Evolutionary conservation across 2,113 vertebrate genomes (phyloP).

Genomic region (Elephas maximus): DNA sequence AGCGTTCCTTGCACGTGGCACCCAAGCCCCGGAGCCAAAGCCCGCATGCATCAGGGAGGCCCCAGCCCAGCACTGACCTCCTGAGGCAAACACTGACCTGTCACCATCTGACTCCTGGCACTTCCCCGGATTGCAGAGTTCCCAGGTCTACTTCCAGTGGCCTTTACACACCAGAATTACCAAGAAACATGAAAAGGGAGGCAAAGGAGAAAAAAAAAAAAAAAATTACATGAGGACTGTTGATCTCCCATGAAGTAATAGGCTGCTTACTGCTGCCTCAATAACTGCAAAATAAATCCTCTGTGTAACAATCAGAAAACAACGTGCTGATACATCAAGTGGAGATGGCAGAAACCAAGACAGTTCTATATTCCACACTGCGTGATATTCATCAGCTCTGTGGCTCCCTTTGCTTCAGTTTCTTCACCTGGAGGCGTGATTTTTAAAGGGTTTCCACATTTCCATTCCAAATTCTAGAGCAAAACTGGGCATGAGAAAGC

Average conservation of each 20-base stretch:
- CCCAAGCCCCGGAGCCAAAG: background rate
- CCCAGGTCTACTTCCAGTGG: background rate
- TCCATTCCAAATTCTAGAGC: background rate
- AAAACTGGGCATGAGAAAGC: background rate
- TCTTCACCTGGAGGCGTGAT: background rate
- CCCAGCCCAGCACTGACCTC: background rate
- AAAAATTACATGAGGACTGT: background rate
- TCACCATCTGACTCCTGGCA: background rate
- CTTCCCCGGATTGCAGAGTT: background rate
- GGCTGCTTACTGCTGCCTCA: background rate
- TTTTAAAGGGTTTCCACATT: background rate
- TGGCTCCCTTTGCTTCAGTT: background rate
- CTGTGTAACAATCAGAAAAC: background rate
- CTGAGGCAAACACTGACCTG: background rate
- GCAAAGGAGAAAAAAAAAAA: background rate
- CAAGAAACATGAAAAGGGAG: background rate
- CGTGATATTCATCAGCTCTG: background rate
- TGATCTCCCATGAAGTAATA: background rate
- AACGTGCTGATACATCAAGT: background rate
- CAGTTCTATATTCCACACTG: background rate
- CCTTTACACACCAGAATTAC: background rate
- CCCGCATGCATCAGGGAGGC: background rate
- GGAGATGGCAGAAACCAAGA: background rate
- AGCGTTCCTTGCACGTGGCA: background rate
- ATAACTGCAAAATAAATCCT: slow-evolving; percentile 10